Percentiles rank a stretch among this genome's conserved stretches.
phyloP scores from a whole-genome alignment of 2,113 vertebrate species.

The Clarias batrachus region DNA sequence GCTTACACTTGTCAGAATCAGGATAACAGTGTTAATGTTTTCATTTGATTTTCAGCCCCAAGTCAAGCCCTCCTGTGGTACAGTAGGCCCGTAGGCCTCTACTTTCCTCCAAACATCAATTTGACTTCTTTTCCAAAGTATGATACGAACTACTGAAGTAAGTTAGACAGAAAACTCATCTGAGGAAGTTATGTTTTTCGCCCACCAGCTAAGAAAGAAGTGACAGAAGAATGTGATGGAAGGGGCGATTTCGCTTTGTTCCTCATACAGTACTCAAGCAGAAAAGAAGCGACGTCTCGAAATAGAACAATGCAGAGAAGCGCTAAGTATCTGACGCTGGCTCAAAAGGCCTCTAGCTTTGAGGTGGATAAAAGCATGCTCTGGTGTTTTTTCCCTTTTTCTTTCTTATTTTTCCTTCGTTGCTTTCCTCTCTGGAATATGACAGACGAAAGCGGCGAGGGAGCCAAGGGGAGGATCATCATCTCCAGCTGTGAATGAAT shows the following conservation, averaged over 20 bases:
- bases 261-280: slow-evolving; percentile 44
- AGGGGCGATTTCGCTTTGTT: slow-evolving; percentile 37
- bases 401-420: slow-evolving; percentile 35
- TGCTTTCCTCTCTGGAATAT: slow-evolving; percentile 40
- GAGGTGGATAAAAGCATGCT: slow-evolving; percentile 45
- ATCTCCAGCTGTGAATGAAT: slow-evolving; percentile 45
- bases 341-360: slow-evolving; percentile 53
- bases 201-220: slow-evolving; percentile 47
- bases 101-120: slow-evolving; percentile 19
- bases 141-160: slow-evolving; percentile 33
- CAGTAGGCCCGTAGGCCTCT: slow-evolving; percentile 3
- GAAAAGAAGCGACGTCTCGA: slow-evolving; percentile 41
- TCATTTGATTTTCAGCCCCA: slow-evolving; percentile 6
- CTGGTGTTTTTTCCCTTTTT: slow-evolving; percentile 11
- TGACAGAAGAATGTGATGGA: slow-evolving; percentile 46
- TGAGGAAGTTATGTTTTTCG: slow-evolving; percentile 45
- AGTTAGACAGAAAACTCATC: slow-evolving; percentile 48
- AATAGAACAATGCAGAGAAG: slow-evolving; percentile 50
- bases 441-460: slow-evolving; percentile 20
- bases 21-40: slow-evolving; percentile 6
- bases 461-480: slow-evolving; percentile 41
- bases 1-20: neutral
- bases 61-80: slow-evolving; percentile 14
- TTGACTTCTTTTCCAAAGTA: slow-evolving; percentile 30
- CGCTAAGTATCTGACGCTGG: slow-evolving; percentile 48